Evolutionary conservation across 2,888 invertebrate genomes (phyloP), one percentile per base, ranked within the genome.

Genomic region (Quadroppia sp.): DNA sequence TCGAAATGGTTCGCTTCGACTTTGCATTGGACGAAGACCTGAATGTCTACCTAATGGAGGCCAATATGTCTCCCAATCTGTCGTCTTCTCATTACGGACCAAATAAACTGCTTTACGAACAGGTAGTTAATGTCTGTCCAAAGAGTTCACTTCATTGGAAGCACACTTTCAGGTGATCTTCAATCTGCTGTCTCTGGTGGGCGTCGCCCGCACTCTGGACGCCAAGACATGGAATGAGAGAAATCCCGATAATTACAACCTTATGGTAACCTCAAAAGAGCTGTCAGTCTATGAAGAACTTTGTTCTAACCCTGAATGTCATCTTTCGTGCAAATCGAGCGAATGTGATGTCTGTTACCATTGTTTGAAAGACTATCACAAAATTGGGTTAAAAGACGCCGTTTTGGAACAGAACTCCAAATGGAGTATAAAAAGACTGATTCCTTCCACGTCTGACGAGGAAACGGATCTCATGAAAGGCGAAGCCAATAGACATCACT

Each of bases 61-160:
- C 94, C 0, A 98, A 98, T 81, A 97, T 98, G 98, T 95, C 95
- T 17, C 98, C 98, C 0, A 98, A 98, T 85, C 85, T 98, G 75
- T 94, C 94, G 0, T 94, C 96, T 0, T 90, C 90, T 0, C 95
- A 97, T 83, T 97, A 89, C 82, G 88, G 90, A n/a, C 90, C 88
- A 0, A 98, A 98, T 82, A 80, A 80, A 53, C 82, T 92, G 36
- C 83, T 98, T 0, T 98, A 97, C 80, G 93, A 96, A 80, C 95
- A 97, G 84, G 91, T 97, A 0, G 97, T 15, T 94, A 89, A 30
- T 64, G 20, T 7, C 36, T 36, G 36, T 36, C 36, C 36, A n/a
- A n/a, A n/a, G 82, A 93, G 90, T 82, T 81, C 36, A 61, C 11
- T 36, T 61, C 61, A 61, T 17, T 36, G 1, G 17, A 61, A 32